Evolutionary conservation across 2,797 vertebrate genomes (phyloP).

Genomic region (Kryptolebias ocellatus): DNA sequence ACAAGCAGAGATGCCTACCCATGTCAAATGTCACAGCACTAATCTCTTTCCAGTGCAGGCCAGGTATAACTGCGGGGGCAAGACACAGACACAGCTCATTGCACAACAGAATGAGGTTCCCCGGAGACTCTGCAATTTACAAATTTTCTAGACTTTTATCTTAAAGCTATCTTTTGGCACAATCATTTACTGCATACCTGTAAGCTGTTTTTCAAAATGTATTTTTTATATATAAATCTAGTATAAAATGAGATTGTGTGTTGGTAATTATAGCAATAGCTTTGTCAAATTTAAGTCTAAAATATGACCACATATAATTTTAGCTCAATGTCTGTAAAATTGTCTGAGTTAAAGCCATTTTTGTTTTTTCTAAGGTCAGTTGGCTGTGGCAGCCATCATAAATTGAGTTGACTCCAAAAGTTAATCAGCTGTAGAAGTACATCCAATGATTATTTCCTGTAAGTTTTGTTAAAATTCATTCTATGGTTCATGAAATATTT

Average conservation of each 20-base stretch:
- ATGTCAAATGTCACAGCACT: slow-evolving; percentile 82
- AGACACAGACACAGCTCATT: slow-evolving; percentile 71
- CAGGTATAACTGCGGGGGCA: slow-evolving; percentile 71
- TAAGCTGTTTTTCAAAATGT: slow-evolving; percentile 3
- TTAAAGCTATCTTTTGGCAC: slow-evolving; percentile 36
- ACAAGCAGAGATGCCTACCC: slow-evolving; percentile 74
- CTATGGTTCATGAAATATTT: too few species aligned
- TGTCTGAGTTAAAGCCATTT: too few species aligned
- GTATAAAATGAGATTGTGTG: neutral
- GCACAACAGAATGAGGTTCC: slow-evolving; percentile 54
- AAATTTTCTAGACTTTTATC: slow-evolving; percentile 45
- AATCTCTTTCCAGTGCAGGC: slow-evolving; percentile 78
- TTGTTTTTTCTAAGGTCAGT: too few species aligned
- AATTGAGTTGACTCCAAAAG: too few species aligned
- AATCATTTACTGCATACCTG: slow-evolving; percentile 19
- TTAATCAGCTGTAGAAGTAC: too few species aligned
- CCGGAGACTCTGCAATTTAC: slow-evolving; percentile 37
- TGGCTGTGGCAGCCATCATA: too few species aligned
- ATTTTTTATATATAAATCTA: neutral
- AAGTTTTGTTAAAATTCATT: too few species aligned
- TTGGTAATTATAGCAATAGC: slow-evolving; percentile 19
- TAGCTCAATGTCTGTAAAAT: too few species aligned
- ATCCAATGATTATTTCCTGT: too few species aligned
- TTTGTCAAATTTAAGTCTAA: slow-evolving; percentile 6
- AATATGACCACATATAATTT: too few species aligned